Evolutionary conservation across 2,888 invertebrate genomes (phyloP).

Genomic region (Hirtodrosophila alboralis): DNA sequence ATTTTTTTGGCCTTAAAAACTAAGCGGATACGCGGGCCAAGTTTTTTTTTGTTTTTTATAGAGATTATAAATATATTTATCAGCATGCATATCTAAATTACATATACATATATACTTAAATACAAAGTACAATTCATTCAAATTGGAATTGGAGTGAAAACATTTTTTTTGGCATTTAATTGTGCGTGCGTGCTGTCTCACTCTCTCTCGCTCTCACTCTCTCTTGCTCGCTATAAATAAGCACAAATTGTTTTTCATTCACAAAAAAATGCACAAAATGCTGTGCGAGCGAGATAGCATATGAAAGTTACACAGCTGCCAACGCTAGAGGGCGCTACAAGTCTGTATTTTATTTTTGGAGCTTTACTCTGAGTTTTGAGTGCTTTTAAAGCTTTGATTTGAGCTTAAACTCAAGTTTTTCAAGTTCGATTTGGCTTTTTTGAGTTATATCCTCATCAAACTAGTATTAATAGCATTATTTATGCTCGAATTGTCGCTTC

Average conservation of each 20-base stretch:
- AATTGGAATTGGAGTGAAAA: conserved; percentile 45
- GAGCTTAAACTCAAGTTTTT: too few relatives aligned
- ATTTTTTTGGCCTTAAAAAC: too few relatives aligned
- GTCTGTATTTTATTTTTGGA: not conserved
- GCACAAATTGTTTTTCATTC: conserved; percentile 45
- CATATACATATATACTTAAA: conserved; percentile 1
- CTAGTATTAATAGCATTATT: conserved; percentile 48
- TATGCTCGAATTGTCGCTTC: conserved; percentile 25
- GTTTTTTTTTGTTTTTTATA: too few relatives aligned
- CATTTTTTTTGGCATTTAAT: conserved; percentile 41
- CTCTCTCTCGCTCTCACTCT: not conserved
- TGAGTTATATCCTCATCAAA: conserved; percentile 51
- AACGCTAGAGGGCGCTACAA: conserved; percentile 40
- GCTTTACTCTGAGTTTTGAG: not conserved
- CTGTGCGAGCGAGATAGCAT: not conserved
- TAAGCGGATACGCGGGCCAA: too few relatives aligned
- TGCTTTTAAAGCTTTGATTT: too few relatives aligned
- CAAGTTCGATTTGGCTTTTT: too few relatives aligned
- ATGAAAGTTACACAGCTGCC: not conserved
- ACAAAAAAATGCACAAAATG: conserved; percentile 33
- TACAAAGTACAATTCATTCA: conserved; percentile 45
- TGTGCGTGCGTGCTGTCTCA: conserved; percentile 24
- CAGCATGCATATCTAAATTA: not conserved
- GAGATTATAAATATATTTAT: conserved; percentile 20
- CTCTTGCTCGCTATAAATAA: conserved; percentile 30